Evolutionary conservation across 1,140 invertebrate genomes (phyloP), one percentile per base, ranked within the genome.

Genomic region (Drosophila nasuta): DNA sequence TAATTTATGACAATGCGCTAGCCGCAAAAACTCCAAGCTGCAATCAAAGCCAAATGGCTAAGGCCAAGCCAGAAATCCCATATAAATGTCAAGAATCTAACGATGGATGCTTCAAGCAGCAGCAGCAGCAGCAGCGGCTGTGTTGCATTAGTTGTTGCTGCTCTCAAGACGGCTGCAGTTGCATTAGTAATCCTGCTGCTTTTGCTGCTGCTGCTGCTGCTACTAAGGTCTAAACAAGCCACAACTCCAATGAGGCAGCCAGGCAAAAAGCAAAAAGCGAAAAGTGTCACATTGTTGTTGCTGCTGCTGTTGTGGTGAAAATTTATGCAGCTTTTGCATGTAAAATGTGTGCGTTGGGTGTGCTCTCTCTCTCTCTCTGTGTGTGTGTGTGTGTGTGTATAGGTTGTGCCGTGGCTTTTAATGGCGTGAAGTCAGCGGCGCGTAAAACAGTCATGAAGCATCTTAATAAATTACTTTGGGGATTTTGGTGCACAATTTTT

Each of bases 401-500:
- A 74, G 79, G 83, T 80, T 88, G 79, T 67, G 67, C 67, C 56
- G 65, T 82, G 82, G 75, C 48, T 83, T 82, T 88, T 88, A 88
- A 82, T 90, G 86, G 86, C 86, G 82, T 86, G 87, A 90, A 90
- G 69, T 82, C 86, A 90, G 75, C 86, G 82, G 82, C 79, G 82
- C 86, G 86, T 86, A 86, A 90, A 89, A 82, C 82, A 77, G 85
- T 91, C 89, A 91, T 91, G 89, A 91, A 76, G 81, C 89, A 91
- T 91, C 89, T 91, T 91, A 91, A 91, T 91, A 91, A 91, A 91
- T 91, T 91, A 91, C 89, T 91, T 89, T 89, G 89, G 89, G 89
- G 89, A 91, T 91, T 88, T 91, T 76, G 81, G 79, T 85, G 89
- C 77, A 91, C 87, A 85, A 91, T 91, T 91, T 88, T 91, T 91